phyloP scores from a whole-genome alignment of 2,113 vertebrate species.

The Paedocypris sp. region DNA sequence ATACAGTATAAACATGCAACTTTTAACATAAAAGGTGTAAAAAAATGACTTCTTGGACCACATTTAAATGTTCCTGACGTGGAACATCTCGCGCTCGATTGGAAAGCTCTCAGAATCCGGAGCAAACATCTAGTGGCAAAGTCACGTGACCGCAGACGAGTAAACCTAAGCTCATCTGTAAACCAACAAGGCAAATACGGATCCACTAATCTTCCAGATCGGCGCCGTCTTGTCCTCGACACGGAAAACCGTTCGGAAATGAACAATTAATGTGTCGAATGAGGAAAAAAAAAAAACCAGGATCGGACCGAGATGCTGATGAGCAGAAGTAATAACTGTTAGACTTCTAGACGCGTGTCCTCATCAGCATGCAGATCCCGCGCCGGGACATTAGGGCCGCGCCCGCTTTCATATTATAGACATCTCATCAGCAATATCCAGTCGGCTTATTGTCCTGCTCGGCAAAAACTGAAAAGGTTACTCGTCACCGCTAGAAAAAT shows the following conservation, averaged over 20 bases:
- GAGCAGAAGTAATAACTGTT: not conserved
- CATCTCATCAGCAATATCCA: conserved; percentile 36
- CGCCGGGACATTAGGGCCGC: conserved; percentile 25
- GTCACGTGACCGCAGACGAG: no score
- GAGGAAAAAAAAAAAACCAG: not conserved
- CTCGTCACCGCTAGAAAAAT: conserved; percentile 17
- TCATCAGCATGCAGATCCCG: conserved; percentile 32
- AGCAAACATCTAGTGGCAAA: not conserved
- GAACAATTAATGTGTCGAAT: not conserved
- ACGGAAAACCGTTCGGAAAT: conserved; percentile 5
- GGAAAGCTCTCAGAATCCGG: not conserved
- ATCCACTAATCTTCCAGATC: not conserved
- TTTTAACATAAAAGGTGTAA: no score
- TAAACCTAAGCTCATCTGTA: not conserved
- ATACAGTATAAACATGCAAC: no score
- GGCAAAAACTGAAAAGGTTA: conserved; percentile 33
- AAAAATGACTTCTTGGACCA: no score
- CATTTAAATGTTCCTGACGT: no score
- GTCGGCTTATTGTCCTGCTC: conserved; percentile 28
- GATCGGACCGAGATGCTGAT: not conserved
- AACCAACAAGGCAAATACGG: conserved; percentile 9
- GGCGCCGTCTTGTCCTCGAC: not conserved
- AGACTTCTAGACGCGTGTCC: not conserved
- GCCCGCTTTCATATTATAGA: conserved; percentile 22
- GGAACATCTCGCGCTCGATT: no score